Evolutionary conservation across 2,113 vertebrate species (phyloP), one percentile per base, ranked within the genome.

Genomic region (Alligator mississippiensis): DNA sequence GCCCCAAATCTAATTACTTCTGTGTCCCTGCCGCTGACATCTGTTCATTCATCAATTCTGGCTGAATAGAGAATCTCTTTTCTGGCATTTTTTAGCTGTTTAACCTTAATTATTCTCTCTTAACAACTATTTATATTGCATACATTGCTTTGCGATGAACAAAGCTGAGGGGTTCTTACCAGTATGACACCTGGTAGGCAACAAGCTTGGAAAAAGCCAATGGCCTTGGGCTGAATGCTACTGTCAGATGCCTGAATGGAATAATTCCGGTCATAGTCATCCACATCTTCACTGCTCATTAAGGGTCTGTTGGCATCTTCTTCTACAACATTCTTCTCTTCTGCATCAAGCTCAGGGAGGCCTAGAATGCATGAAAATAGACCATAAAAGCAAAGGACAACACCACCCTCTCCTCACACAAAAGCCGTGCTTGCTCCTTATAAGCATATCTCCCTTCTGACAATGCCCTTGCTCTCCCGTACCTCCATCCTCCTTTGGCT

Each of bases 171-270:
- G 2, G n/a, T 64, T 22, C 99, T 98, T 93, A 99, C 99, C 91
- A 98, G 98, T 12, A 99, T 91, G 34, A 99, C 99, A 34, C 99
- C 99, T 0, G 99, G 99, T 66, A 99, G 98, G 84, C 98, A 98
- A 96, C 99, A 99, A 13, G 99, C 99, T 97, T 99, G 98, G 82
- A 97, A 94, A 91, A 99, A 99, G 81, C 98, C 96, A 64, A 99
- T 98, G 24, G 99, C 98, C 57, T 93, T 95, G 64, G 94, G 95
- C 4, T 97, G 88, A 28, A 30, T 24, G 11, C 75, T 27, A 12
- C 34, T 4, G 11, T 97, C 97, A 1, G 97, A 87, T 54, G 90
- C 97, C 95, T 98, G 98, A 85, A 98, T 89, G 2, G 98, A 98
- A 80, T 98, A 98, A 95, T 96, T 97, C 1, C 34, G 96, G 25